These are phyloP conservation scores for Xanthia togata DNA, from an alignment of 2,888 invertebrate genomes.

Conservation along the genomic window DNA sequence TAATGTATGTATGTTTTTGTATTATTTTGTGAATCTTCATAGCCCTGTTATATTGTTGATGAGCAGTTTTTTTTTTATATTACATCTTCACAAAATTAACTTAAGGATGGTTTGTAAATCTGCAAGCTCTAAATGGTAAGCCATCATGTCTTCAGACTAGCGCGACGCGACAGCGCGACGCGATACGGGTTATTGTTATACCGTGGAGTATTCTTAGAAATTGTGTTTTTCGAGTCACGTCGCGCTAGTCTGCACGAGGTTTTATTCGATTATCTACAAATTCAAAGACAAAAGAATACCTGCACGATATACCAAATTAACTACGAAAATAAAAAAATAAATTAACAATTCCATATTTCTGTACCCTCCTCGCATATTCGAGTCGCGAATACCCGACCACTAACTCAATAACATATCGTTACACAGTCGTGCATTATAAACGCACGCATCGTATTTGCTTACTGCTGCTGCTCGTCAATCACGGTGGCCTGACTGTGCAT, in stretches of 20 bases:
- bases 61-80: background rate
- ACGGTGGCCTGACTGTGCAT: constrained; percentile 88
- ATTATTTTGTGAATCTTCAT: no score
- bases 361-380: no score
- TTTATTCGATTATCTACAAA: background rate
- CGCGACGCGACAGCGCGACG: no score
- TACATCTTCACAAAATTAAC: background rate
- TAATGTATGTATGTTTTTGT: no score
- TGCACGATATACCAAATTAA: background rate
- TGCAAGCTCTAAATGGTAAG: background rate
- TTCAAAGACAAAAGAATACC: background rate
- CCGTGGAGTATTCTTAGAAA: no score
- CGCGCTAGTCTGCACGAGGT: no score
- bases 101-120: background rate
- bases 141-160: no score
- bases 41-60: background rate
- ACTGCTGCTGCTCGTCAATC: constrained; percentile 89
- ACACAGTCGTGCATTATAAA: constrained; percentile 76
- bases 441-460: constrained; percentile 83
- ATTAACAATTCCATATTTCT: background rate
- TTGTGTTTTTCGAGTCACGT: no score
- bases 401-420: constrained; percentile 57
- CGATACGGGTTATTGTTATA: no score
- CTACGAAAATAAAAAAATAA: background rate
- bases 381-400: background rate